Base-by-base conservation (phyloP, 2,797 vertebrate genomes). In the Moxostoma hubbsi region DNA sequence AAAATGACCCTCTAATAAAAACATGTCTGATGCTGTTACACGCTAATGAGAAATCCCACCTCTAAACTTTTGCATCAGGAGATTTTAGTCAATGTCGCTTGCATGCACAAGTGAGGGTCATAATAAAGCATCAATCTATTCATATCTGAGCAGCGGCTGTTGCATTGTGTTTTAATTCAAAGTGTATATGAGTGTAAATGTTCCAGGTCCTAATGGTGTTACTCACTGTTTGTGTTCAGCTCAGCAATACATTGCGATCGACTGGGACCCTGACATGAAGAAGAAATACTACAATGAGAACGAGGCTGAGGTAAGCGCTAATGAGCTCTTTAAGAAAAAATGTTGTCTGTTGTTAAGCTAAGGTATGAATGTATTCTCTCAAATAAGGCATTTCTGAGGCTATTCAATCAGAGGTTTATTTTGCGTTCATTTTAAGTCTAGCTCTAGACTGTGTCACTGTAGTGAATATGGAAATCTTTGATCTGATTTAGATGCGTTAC, bases 261-360 rank as follows among this genome's bases (percentile, higher is more conserved):
- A 96, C 92, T 96, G 95, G 96, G 95, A 96, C 69, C 92, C 94
- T 0, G 95, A 96, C 66, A 95, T 95, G 93, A 96, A 96, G 91
- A 96, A 95, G 81, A 93, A 93, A 49, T 96, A 95, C 89, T 96
- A 96, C 84, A 93, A 96, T 0, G 95, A 97, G 57, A 93, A 90
- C 0, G 96, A 97, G 83, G 96, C 96, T 0, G 96, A 96, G 94
- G 96, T 96, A 86, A 82, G 79, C 80, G 16, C 24, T 13, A 59
- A 63, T 55, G 45, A 59, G 6, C n/a, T 45, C 36, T 54, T 76
- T 63, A 51, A 61, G 18, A 68, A 61, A 8, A 7, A 43, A 3
- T 36, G 8, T 76, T 7, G 4, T 62, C 47, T 73, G 47, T n/a
- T 73, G 12, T 73, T 50, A 16, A 16, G 10, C 7, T 61, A 51